These are phyloP conservation scores for Steinernema feltiae DNA, from an alignment of 1,140 invertebrate genomes.

Conservation along the genomic window DNA sequence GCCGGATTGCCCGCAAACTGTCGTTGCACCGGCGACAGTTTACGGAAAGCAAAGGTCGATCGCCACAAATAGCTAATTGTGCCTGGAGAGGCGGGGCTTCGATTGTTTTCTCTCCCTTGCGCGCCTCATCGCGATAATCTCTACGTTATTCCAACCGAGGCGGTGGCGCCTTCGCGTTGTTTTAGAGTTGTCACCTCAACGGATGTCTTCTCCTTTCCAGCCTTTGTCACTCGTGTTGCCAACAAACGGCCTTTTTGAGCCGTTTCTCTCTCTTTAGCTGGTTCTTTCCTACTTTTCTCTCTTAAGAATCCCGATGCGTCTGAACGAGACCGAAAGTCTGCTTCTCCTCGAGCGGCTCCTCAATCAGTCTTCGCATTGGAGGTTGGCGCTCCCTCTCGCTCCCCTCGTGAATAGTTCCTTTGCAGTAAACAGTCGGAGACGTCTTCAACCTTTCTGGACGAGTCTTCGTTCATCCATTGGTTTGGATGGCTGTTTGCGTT, in stretches of 20 bases:
- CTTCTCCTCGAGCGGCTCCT: neutral
- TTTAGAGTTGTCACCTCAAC: neutral
- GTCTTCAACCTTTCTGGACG: neutral
- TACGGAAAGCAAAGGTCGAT: neutral
- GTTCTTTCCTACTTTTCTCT: neutral
- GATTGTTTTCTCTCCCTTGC: neutral
- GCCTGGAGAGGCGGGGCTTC: neutral
- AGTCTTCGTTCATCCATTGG: neutral
- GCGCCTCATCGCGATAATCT: conserved; percentile 5
- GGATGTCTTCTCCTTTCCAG: too few species aligned
- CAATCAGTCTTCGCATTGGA: neutral
- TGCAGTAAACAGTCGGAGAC: neutral
- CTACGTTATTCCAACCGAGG: neutral
- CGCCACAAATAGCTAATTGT: neutral
- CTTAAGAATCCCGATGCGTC: neutral
- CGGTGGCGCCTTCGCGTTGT: neutral
- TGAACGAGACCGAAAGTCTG: neutral
- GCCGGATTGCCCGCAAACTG: neutral
- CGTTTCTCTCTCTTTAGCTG: neutral
- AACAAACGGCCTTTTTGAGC: too few species aligned
- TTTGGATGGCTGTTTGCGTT: neutral
- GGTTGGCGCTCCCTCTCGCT: neutral
- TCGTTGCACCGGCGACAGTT: neutral
- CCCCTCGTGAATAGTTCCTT: too few species aligned
- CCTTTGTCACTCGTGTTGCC: too few species aligned